phyloP scores from a whole-genome alignment of 2,797 vertebrate species.

The Pristis pectinata region DNA sequence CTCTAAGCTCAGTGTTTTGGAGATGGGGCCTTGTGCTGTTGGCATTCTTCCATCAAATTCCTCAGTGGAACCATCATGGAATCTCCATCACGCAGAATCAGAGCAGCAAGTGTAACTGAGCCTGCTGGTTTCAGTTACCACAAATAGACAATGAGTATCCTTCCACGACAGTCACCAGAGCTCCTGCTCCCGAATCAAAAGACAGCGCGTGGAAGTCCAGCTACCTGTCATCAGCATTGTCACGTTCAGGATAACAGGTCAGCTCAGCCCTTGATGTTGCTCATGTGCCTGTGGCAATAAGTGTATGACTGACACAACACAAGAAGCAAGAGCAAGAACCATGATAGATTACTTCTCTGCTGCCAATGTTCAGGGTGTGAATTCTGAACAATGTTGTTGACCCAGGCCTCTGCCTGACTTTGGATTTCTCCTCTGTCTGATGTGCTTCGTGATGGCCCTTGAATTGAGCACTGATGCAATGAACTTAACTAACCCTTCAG shows the following conservation, averaged over 20 bases:
- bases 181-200: neutral
- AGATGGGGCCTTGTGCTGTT: neutral
- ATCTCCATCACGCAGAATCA: neutral
- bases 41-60: conserved; percentile 16
- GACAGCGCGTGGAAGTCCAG: neutral
- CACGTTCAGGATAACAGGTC: neutral
- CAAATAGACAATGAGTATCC: too few species aligned
- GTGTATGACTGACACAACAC: neutral
- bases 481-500: neutral
- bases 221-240: neutral
- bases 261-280: neutral
- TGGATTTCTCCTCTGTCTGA: neutral
- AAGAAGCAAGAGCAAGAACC: neutral
- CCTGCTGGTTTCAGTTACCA: neutral
- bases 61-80: neutral
- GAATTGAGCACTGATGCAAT: neutral
- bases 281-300: neutral
- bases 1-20: neutral
- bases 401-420: neutral
- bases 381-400: neutral
- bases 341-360: neutral
- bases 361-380: neutral
- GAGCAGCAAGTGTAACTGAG: neutral
- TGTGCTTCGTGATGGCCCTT: neutral
- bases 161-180: neutral